Conservation (phyloP, 2,113 vertebrate species). For the Rattus rattus region DNA sequence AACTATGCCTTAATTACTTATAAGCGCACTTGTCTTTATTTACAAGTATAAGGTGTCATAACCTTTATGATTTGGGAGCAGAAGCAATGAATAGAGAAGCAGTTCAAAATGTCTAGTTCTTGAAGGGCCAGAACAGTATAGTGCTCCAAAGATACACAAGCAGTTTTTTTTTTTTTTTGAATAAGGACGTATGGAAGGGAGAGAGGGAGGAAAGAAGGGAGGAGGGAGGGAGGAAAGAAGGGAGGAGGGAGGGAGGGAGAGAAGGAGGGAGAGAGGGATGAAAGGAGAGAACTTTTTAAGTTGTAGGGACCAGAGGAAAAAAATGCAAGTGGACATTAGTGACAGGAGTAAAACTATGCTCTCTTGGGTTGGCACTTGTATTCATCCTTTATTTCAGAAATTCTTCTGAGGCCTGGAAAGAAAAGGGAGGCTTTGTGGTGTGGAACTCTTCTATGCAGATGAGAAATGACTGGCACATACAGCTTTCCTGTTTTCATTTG, state of each 20-base stretch:
- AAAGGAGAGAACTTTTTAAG: not conserved
- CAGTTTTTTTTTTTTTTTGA: not conserved
- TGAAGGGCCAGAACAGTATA: too few species aligned
- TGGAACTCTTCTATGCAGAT: not conserved
- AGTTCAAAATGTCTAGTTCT: not conserved
- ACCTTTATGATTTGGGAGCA: not conserved
- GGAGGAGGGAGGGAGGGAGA: too few species aligned
- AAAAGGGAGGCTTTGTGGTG: not conserved
- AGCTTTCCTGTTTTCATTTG: not conserved
- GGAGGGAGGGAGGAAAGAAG: fast-evolving
- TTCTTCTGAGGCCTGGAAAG: not conserved
- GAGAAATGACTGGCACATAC: not conserved
- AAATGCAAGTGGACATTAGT: fast-evolving
- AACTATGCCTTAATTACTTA: not conserved
- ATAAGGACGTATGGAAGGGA: too few species aligned
- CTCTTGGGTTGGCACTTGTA: not conserved
- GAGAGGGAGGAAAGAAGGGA: too few species aligned
- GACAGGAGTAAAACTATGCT: not conserved
- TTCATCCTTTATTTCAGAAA: not conserved
- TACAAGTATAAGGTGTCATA: not conserved
- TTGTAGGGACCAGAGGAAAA: not conserved
- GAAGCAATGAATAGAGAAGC: not conserved
- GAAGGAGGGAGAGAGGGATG: too few species aligned
- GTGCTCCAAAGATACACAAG: fast-evolving
- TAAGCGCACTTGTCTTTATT: not conserved